Evolutionary conservation across 1,140 invertebrate species (phyloP).

Genomic region (Zelostemma sp.): DNA sequence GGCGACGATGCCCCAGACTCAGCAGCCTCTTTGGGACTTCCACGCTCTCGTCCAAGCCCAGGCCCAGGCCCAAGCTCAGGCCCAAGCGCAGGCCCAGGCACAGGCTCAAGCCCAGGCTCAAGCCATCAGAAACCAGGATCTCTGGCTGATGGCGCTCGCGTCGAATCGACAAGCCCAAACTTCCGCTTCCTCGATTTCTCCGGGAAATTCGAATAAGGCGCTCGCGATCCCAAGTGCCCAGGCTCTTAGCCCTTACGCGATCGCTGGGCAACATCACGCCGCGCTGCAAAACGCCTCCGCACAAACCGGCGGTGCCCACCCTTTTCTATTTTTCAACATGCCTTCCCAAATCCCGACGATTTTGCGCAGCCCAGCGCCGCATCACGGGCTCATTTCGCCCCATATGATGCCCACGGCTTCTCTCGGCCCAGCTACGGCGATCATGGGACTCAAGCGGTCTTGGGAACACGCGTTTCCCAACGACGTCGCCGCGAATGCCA

Average conservation of each 20-base stretch:
- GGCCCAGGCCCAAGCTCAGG: slow-evolving; percentile 61
- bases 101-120: too few species aligned
- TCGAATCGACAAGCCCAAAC: slow-evolving; percentile 71
- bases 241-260: slow-evolving; percentile 67
- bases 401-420: slow-evolving; percentile 56
- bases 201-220: slow-evolving; percentile 55
- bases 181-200: slow-evolving; percentile 58
- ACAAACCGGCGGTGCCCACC: slow-evolving; percentile 48
- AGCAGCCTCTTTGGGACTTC: slow-evolving; percentile 64
- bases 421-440: slow-evolving; percentile 62
- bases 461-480: slow-evolving; percentile 68
- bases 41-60: slow-evolving; percentile 63
- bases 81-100: slow-evolving; percentile 59
- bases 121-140: slow-evolving; percentile 61
- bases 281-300: slow-evolving; percentile 63
- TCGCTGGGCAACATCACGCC: slow-evolving; percentile 59
- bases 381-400: slow-evolving; percentile 63
- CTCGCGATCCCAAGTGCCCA: slow-evolving; percentile 45
- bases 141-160: slow-evolving; percentile 67
- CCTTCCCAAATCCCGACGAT: slow-evolving; percentile 64
- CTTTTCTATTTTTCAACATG: slow-evolving; percentile 64
- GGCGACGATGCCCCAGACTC: slow-evolving; percentile 51
- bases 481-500: slow-evolving; percentile 51
- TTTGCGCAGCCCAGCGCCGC: slow-evolving; percentile 63
- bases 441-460: slow-evolving; percentile 70